Base-by-base conservation (phyloP, 1,140 invertebrate genomes). In the Neodiprion pinetum region DNA sequence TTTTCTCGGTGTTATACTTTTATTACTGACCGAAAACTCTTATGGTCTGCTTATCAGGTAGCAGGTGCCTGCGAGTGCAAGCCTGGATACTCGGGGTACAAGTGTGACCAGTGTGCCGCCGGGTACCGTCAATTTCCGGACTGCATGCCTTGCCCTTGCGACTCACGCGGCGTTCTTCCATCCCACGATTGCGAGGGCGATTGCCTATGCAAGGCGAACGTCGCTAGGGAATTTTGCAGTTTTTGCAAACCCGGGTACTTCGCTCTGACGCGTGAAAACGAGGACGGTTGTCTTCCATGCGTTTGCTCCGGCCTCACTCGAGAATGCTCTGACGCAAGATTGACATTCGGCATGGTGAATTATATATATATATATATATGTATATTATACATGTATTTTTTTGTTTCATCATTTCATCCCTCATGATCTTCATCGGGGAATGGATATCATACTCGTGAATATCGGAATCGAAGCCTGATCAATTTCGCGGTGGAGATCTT, bases 261-360 rank as follows among this genome's bases (percentile, higher is more conserved):
- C 85, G 94, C 95, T 66, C 88, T 99, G 72, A 91, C 92, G 48
- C 88, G 85, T 21, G 89, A 92, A 1, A 95, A 98, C 85, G 88
- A 92, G 0, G 90, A 94, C 17, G 98, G 98, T 4, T 99, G 98
- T 84, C 88, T 92, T 1, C 86, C 92, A 10, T 99, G 98, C 87
- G 98, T 95, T 89, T 99, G 98, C 87, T 99, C 97, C 28, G 97
- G 96, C 48, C 90, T 97, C 7, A 94, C 93, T 1, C 88, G 90
- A 23, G 85, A 90, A 21, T 99, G 98, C 81, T 87, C 89, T 72
- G 90, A 91, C 65, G 91, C 92, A 28, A 89, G 87, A 76, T 88
- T 94, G 66, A 88, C 88, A 75, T 89, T 91, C 12, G 85, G 89
- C 79, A 88, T 88, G 80, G 92, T 94, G 86, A 89, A 86, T 83